phyloP scores from a whole-genome alignment of 2,797 vertebrate genomes.

The Fratercula arctica region DNA sequence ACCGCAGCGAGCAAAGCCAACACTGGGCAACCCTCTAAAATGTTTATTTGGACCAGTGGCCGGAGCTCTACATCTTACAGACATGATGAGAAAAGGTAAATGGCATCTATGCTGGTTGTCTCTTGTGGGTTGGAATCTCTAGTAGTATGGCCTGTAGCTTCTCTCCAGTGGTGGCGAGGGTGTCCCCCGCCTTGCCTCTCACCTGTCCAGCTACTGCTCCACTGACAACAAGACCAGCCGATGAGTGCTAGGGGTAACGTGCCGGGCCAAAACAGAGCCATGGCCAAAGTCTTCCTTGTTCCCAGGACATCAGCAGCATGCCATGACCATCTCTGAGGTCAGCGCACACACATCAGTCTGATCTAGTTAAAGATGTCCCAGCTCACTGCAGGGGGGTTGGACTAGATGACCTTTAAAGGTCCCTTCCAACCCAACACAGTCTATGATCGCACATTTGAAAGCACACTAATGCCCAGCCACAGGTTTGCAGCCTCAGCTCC shows the following conservation, averaged over 20 bases:
- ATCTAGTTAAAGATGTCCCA: too few relatives aligned
- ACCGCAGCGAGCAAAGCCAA: constrained; percentile 75
- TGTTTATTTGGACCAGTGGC: constrained; percentile 95
- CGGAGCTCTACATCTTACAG: constrained; percentile 83
- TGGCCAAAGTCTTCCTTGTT: neutral
- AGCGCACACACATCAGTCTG: neutral
- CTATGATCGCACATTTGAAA: neutral
- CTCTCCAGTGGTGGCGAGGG: neutral
- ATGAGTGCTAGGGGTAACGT: fast-evolving
- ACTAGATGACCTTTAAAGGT: too few relatives aligned
- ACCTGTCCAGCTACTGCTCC: neutral
- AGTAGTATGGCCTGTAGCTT: neutral
- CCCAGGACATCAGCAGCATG: neutral
- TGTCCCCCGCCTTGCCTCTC: neutral
- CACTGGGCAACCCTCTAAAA: constrained; percentile 81
- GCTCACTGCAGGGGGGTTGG: too few relatives aligned
- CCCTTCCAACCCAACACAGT: too few relatives aligned
- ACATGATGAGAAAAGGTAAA: constrained; percentile 88
- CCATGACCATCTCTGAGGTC: neutral
- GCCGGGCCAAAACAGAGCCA: neutral
- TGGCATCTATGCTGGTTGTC: neutral
- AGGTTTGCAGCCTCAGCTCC: neutral
- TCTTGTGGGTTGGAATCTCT: neutral
- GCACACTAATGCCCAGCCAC: neutral
- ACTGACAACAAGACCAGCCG: neutral